These are phyloP conservation scores for Lasiurus borealis DNA, from an alignment of 2,113 vertebrate species.

Conservation along the genomic window DNA sequence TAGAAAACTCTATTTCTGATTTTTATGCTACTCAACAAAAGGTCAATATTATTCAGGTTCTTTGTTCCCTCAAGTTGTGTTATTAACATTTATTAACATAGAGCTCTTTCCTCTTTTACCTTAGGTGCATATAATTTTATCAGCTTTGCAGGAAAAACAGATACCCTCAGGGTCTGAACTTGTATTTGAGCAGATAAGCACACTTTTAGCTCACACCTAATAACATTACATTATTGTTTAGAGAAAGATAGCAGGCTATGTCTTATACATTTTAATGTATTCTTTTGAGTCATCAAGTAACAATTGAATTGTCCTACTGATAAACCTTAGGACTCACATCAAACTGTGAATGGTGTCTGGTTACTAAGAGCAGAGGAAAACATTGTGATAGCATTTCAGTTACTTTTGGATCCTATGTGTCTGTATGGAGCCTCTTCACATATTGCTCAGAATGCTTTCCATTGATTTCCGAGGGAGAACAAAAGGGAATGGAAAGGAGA, in stretches of 20 bases:
- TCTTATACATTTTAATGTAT: conserved; percentile 65
- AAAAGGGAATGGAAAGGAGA: conserved; percentile 16
- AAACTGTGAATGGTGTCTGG: not conserved
- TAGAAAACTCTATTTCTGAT: conserved; percentile 54
- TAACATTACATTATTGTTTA: conserved; percentile 57
- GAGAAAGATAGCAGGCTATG: conserved; percentile 29
- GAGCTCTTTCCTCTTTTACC: conserved; percentile 36
- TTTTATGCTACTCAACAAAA: conserved; percentile 52
- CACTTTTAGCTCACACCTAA: conserved; percentile 51
- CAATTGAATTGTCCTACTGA: conserved; percentile 21
- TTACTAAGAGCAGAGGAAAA: not conserved
- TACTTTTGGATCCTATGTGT: not conserved
- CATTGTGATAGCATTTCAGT: not conserved
- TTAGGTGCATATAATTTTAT: conserved; percentile 56
- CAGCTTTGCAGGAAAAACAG: conserved; percentile 47
- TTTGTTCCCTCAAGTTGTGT: conserved; percentile 49
- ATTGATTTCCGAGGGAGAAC: not conserved
- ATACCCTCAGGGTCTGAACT: conserved; percentile 46
- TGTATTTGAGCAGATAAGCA: conserved; percentile 62
- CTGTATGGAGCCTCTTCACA: not conserved
- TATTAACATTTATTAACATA: conserved; percentile 68
- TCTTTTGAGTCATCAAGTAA: conserved; percentile 66
- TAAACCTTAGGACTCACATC: not conserved
- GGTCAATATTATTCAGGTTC: not conserved
- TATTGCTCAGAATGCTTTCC: not conserved